Conservation (phyloP, 1,140 invertebrate species). For the Calliphora vicina region DNA sequence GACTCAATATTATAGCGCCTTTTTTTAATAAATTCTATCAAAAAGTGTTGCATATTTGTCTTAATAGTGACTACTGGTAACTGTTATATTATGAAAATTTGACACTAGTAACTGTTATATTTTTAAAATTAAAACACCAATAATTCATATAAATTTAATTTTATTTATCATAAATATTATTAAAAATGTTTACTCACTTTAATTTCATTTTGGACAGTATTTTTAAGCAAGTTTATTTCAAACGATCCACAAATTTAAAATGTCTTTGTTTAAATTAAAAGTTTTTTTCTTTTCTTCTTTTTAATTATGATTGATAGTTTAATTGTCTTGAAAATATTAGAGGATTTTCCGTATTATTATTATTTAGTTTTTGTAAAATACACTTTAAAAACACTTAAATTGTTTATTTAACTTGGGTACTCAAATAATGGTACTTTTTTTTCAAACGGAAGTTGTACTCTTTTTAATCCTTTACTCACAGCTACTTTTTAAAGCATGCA, state of each 20-base stretch:
- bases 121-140: too few species aligned
- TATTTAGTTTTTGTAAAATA: background rate
- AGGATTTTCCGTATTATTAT: background rate
- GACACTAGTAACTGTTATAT: too few species aligned
- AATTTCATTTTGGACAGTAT: slow-evolving; percentile 6
- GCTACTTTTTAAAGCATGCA: background rate
- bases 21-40: too few species aligned
- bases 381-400: background rate
- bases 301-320: background rate
- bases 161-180: background rate
- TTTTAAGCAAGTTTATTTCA: background rate
- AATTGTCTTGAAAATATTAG: background rate
- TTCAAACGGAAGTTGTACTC: background rate
- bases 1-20: too few species aligned
- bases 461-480: background rate
- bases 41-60: too few species aligned
- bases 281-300: background rate
- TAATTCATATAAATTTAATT: background rate
- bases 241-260: background rate
- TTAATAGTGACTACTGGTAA: too few species aligned
- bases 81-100: too few species aligned
- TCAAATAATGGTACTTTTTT: background rate
- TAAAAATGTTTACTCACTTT: background rate
- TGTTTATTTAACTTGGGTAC: background rate
- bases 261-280: background rate